Percentiles rank a stretch among this genome's conserved stretches.
phyloP scores from a whole-genome alignment of 2,888 invertebrate species.

The Tenthredo scrophulariae region DNA sequence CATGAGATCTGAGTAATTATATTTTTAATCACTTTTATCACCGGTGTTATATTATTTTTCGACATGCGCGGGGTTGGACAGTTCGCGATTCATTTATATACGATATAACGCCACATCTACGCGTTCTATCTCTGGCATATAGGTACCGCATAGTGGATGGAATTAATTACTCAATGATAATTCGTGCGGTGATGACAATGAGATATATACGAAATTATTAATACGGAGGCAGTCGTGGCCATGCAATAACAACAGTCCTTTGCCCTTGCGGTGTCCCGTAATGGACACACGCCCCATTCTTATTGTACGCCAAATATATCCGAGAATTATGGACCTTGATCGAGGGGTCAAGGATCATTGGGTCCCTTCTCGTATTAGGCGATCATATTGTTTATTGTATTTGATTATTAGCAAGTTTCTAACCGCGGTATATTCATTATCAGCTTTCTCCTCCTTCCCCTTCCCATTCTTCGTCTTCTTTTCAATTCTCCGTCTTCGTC shows the following conservation, averaged over 20 bases:
- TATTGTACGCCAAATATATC: constrained; percentile 26
- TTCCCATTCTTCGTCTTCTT: neutral
- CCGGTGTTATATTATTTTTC: neutral
- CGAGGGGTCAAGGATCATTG: constrained; percentile 19
- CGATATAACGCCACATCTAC: neutral
- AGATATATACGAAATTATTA: neutral
- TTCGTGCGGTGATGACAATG: neutral
- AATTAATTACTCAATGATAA: neutral
- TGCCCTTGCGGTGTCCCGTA: constrained; percentile 32
- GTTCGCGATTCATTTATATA: neutral
- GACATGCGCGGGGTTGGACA: neutral
- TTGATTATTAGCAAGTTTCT: neutral
- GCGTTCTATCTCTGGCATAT: neutral
- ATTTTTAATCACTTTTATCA: neutral
- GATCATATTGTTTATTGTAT: neutral
- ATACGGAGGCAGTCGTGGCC: neutral
- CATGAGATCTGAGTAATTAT: neutral
- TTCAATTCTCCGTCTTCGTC: no score
- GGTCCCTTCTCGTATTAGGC: neutral
- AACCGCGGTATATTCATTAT: neutral
- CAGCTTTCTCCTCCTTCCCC: neutral
- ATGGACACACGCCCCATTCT: constrained; percentile 27
- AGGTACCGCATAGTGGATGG: neutral
- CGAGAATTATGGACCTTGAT: neutral
- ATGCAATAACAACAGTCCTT: constrained; percentile 3